phyloP scores from a whole-genome alignment of 2,797 vertebrate genomes.

The Onychomys arenicola region DNA sequence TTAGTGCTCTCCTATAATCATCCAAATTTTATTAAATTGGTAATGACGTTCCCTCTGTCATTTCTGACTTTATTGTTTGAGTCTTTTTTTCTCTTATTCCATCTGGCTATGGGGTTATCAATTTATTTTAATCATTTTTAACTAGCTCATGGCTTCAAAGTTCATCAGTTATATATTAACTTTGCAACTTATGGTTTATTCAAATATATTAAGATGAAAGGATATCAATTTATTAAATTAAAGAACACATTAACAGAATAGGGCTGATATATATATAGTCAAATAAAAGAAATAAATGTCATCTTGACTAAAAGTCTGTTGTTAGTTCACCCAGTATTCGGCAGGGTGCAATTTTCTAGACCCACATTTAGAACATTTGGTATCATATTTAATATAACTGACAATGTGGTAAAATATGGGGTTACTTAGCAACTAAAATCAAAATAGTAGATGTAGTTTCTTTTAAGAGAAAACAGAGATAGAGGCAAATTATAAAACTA shows the following conservation, averaged over 20 bases:
- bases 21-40: conserved; percentile 3
- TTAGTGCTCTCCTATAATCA: not conserved
- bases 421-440: not conserved
- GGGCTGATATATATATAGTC: not conserved
- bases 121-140: not conserved
- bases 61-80: conserved; percentile 21
- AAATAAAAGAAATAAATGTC: not conserved
- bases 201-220: not conserved
- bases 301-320: not conserved
- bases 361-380: not conserved
- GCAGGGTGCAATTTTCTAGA: not conserved
- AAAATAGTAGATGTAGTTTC: not conserved
- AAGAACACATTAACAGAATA: not conserved
- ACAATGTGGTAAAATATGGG: not conserved
- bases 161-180: conserved; percentile 11
- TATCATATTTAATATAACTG: not conserved
- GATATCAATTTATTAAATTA: not conserved
- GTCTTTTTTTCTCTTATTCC: not conserved
- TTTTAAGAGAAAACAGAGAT: not conserved
- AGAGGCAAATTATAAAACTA: not conserved
- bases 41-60: not conserved
- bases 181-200: conserved; percentile 9
- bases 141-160: not conserved
- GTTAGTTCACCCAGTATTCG: not conserved
- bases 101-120: not conserved